A percentile compares a stretch with the other conserved stretches of the same genome.
Conservation (phyloP, 2,888 invertebrate genomes). For the Spodoptera littoralis region DNA sequence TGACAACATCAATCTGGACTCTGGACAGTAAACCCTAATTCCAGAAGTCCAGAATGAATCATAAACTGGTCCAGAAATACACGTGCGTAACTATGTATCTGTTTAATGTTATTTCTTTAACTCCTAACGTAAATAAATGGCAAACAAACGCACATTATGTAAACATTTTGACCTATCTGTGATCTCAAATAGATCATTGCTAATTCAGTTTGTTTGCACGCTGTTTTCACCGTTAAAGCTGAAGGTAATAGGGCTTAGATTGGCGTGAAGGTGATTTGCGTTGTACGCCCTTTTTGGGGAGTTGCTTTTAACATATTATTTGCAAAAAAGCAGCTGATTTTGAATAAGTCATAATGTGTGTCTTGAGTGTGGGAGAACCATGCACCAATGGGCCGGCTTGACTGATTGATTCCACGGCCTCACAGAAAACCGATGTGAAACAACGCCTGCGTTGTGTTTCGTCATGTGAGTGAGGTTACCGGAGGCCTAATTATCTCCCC, state of each 20-base stretch:
- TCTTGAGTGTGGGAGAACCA: no score
- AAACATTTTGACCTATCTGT: conserved; percentile 42
- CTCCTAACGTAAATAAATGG: conserved; percentile 42
- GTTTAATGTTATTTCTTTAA: conserved; percentile 39
- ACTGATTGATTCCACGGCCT: no score
- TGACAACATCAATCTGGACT: no score
- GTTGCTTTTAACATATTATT: no score
- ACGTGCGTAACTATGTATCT: conserved; percentile 12
- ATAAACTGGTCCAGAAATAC: conserved; percentile 9
- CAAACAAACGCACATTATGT: conserved; percentile 34
- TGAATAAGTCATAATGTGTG: no score
- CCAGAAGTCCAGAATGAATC: conserved; percentile 14
- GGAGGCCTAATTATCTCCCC: no score
- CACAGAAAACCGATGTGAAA: no score
- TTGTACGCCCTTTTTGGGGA: background rate
- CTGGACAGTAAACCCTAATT: background rate
- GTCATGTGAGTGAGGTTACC: no score
- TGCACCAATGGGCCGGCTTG: no score
- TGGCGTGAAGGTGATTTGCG: background rate
- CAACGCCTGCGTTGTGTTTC: no score
- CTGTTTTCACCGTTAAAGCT: conserved; percentile 15
- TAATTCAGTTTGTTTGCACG: conserved; percentile 9
- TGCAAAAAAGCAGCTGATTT: no score
- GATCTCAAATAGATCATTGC: conserved; percentile 42
- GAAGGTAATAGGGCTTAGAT: background rate